Evolutionary conservation across 2,888 invertebrate genomes (phyloP).

Genomic region (Heliconius charithonia): DNA sequence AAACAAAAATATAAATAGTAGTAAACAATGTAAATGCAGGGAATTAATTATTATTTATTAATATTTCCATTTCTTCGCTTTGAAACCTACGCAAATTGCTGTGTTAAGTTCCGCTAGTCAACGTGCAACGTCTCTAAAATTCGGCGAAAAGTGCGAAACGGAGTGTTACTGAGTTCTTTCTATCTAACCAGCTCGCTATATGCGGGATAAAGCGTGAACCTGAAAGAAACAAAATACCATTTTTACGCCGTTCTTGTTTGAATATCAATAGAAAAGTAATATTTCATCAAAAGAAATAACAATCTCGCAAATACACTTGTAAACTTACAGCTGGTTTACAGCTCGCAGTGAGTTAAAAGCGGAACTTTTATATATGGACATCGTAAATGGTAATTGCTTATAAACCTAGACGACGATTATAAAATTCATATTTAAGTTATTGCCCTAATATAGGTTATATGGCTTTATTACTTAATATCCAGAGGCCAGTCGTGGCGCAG

Average conservation of each 20-base stretch:
- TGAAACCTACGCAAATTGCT: too few relatives aligned
- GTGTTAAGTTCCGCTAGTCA: too few relatives aligned
- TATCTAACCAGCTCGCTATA: too few relatives aligned
- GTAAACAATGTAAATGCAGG: too few relatives aligned
- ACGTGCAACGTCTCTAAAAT: too few relatives aligned
- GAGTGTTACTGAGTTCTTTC: too few relatives aligned
- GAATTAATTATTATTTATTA: too few relatives aligned
- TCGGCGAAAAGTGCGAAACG: too few relatives aligned
- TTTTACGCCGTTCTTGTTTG: too few relatives aligned
- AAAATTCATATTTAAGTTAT: conserved; percentile 15
- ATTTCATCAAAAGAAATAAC: neutral
- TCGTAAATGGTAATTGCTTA: conserved; percentile 18
- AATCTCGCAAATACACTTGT: neutral
- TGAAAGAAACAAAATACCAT: neutral
- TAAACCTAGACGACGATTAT: conserved; percentile 13
- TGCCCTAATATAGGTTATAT: neutral
- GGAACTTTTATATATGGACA: conserved; percentile 6
- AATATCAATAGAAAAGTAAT: neutral
- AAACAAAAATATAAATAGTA: too few relatives aligned
- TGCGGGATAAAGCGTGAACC: neutral
- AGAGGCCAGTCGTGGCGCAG: too few relatives aligned
- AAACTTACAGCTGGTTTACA: conserved; percentile 18
- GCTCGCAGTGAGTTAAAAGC: neutral
- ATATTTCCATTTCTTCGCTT: too few relatives aligned
- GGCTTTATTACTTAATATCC: neutral